These are phyloP conservation scores for Eidolon dupreanum DNA, from an alignment of 2,797 vertebrate genomes.

Conservation along the genomic window DNA sequence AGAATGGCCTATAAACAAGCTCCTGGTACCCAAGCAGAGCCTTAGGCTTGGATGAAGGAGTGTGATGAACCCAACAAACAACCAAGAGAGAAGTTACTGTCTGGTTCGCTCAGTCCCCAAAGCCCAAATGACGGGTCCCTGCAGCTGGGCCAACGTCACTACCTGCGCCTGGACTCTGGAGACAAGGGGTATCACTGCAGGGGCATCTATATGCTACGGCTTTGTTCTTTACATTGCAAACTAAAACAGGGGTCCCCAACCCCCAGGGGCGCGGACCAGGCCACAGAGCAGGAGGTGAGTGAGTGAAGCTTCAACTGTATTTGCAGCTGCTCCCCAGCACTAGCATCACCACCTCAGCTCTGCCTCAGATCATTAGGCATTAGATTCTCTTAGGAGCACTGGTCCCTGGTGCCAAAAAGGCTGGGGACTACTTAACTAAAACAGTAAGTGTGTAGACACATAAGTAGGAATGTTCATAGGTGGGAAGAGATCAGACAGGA, in stretches of 20 bases:
- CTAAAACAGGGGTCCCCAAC: neutral
- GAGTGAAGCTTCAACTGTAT: too few species aligned
- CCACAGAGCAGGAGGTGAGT: too few species aligned
- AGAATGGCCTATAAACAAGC: neutral
- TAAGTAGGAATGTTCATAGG: neutral
- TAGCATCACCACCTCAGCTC: too few species aligned
- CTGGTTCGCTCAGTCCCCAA: neutral
- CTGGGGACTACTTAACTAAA: neutral
- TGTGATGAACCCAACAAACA: neutral
- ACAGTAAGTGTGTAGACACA: neutral
- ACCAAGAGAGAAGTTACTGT: neutral
- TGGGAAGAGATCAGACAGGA: neutral
- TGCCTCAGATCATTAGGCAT: too few species aligned
- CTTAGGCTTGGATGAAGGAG: neutral
- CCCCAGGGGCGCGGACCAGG: too few species aligned
- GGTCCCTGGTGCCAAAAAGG: too few species aligned
- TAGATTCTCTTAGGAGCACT: too few species aligned
- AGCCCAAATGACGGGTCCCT: neutral
- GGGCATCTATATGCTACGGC: rapidly evolving
- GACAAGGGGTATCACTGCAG: neutral
- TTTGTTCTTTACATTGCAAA: neutral
- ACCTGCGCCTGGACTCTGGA: neutral
- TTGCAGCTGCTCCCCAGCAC: too few species aligned
- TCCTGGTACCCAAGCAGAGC: neutral
- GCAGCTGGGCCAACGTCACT: neutral